A percentile compares a stretch with the other conserved stretches of the same genome.
Evolutionary conservation across 1,140 invertebrate genomes (phyloP).

Genomic region (Cheumatopsyche charites): DNA sequence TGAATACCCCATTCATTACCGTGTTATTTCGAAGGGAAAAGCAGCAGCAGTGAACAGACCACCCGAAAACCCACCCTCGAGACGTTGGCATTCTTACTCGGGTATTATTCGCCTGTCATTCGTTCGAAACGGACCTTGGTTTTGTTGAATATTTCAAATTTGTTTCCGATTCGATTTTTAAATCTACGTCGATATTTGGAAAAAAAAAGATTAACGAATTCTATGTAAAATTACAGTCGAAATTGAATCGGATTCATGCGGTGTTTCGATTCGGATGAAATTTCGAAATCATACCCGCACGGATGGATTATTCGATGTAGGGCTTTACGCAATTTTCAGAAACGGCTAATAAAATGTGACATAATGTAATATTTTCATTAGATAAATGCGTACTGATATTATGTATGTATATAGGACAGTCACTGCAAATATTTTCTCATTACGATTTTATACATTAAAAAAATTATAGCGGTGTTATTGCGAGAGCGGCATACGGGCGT

Average conservation of each 20-base stretch:
- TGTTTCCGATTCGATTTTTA: too few relatives aligned
- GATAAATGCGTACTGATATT: too few relatives aligned
- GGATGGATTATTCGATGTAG: too few relatives aligned
- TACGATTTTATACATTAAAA: slow-evolving; percentile 23
- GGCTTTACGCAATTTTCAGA: too few relatives aligned
- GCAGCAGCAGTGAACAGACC: too few relatives aligned
- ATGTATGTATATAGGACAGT: neutral
- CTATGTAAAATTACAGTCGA: too few relatives aligned
- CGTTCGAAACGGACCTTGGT: slow-evolving; percentile 8
- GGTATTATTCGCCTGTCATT: slow-evolving; percentile 20
- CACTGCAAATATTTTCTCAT: slow-evolving; percentile 24
- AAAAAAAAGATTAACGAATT: neutral
- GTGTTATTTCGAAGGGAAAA: slow-evolving; percentile 23
- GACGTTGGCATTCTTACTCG: slow-evolving; percentile 12
- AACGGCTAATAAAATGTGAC: too few relatives aligned
- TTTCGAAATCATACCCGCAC: too few relatives aligned
- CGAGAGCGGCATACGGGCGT: neutral
- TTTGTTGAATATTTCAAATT: neutral
- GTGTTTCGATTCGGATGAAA: too few relatives aligned
- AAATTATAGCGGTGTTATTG: slow-evolving; percentile 8
- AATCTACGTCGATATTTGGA: neutral
- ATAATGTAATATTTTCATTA: too few relatives aligned
- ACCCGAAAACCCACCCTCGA: neutral
- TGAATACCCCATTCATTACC: slow-evolving; percentile 34
- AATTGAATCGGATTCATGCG: too few relatives aligned